Evolutionary conservation across 2,113 vertebrate species (phyloP), one percentile per base, ranked within the genome.

Genomic region (Neoarius graeffei): DNA sequence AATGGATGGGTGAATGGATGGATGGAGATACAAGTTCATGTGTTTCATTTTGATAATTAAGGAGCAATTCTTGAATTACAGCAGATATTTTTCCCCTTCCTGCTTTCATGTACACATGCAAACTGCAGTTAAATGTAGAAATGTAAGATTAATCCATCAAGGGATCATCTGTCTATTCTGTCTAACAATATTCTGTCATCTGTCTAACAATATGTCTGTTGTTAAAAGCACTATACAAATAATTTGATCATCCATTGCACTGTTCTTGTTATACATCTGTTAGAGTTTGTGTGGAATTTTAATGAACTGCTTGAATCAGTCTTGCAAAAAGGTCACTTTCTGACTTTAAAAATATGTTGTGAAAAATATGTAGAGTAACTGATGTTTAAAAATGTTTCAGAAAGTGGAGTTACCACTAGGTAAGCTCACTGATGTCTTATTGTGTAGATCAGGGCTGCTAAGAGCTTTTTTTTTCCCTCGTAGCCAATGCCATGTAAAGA

Each of bases 71-170:
- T 48, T 19, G 25, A n/a, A 13, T 50, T 15, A 14, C 76, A 76
- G 6, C 20, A 48, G 19, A 3, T 76, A 50, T 59, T 71, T 76
- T 74, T 52, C 11, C 73, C 48, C 15, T 20, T 76, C 48, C 48
- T 76, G 8, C 25, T 76, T 76, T 23, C 13, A 14, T 13, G 73
- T 76, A 50, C 73, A 27, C 67, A 30, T 35, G 67, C 14, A 35
- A 71, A 71, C 27, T 7, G 14, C 11, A n/a, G 50, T 60, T 20
- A 27, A 27, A 54, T 79, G 25, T 79, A n/a, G 13, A 79, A 79
- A 79, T 79, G 6, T 79, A 23, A 79, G 76, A 54, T 15, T n/a
- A 79, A 79, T 79, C 76, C 50, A 79, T 79, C 11, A 79, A 54
- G 23, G 19, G 23, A 79, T 35, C 30, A 35, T 35, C 30, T 35